Conservation (phyloP, 2,797 vertebrate genomes). For the Danio tinwini region DNA sequence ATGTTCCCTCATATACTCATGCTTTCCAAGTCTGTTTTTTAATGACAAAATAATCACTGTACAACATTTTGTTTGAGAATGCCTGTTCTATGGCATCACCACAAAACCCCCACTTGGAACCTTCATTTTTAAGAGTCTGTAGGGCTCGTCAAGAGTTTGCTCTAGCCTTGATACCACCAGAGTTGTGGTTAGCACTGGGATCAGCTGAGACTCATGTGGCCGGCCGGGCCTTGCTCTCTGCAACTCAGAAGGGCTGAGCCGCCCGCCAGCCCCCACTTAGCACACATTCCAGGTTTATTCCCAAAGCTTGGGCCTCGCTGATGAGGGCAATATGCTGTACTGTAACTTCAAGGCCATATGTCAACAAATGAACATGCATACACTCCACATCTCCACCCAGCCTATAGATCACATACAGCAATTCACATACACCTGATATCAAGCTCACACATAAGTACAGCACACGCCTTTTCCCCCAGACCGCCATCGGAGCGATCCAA, state of each 20-base stretch:
- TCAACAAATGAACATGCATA: slow-evolving; percentile 43
- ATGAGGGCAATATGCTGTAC: slow-evolving; percentile 52
- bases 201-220: slow-evolving; percentile 84
- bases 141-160: slow-evolving; percentile 15
- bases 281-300: slow-evolving; percentile 80
- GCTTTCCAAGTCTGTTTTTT: neutral
- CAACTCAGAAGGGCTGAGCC: slow-evolving; percentile 74
- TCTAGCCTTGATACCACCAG: slow-evolving; percentile 9
- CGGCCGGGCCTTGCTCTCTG: slow-evolving; percentile 72
- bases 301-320: slow-evolving; percentile 59
- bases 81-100: neutral
- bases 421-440: slow-evolving; percentile 65
- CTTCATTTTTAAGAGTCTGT: neutral
- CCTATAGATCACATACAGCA: slow-evolving; percentile 55
- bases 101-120: neutral
- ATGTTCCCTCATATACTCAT: neutral
- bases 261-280: slow-evolving; percentile 76
- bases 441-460: slow-evolving; percentile 47
- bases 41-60: too few relatives aligned
- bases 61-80: neutral
- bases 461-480: slow-evolving; percentile 79
- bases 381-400: slow-evolving; percentile 50
- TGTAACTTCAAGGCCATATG: slow-evolving; percentile 41
- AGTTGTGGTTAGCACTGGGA: slow-evolving; percentile 58
- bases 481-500: slow-evolving; percentile 75